Conservation (phyloP, 2,888 invertebrate genomes). For the Rhagium mordax region DNA sequence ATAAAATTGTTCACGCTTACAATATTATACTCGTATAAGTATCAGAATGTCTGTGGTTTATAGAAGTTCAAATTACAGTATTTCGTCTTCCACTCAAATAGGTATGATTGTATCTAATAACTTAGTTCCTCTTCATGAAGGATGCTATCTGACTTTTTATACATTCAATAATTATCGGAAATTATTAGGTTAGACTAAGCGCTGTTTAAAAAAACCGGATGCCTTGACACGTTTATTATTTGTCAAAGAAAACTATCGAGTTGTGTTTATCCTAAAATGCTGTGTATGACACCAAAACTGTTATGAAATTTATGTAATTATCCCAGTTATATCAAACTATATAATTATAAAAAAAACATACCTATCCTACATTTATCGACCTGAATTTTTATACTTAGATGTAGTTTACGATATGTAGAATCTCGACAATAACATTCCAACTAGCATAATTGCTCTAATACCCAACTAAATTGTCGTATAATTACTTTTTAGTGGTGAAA, state of each 20-base stretch:
- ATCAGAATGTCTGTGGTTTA: slow-evolving; percentile 18
- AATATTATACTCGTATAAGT: background rate
- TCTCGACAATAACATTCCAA: no score
- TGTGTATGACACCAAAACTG: background rate
- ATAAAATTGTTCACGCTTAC: background rate
- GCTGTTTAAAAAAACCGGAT: slow-evolving; percentile 23
- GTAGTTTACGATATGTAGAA: no score
- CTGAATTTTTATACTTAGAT: no score
- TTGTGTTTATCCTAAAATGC: slow-evolving; percentile 1
- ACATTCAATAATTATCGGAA: slow-evolving; percentile 29
- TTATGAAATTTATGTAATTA: background rate
- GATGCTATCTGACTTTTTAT: slow-evolving; percentile 25
- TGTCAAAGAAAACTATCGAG: slow-evolving; percentile 2
- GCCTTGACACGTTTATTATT: background rate
- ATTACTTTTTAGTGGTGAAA: no score
- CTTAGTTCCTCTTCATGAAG: slow-evolving; percentile 29
- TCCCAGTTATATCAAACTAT: background rate
- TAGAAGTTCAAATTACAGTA: slow-evolving; percentile 28
- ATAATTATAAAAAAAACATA: no score
- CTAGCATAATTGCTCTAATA: no score
- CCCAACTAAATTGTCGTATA: no score
- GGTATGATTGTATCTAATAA: slow-evolving; percentile 28
- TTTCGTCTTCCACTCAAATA: slow-evolving; percentile 26
- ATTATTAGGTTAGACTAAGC: slow-evolving; percentile 27
- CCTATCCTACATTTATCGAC: no score